phyloP scores from a whole-genome alignment of 2,113 vertebrate genomes.

The Pithys albifrons region DNA sequence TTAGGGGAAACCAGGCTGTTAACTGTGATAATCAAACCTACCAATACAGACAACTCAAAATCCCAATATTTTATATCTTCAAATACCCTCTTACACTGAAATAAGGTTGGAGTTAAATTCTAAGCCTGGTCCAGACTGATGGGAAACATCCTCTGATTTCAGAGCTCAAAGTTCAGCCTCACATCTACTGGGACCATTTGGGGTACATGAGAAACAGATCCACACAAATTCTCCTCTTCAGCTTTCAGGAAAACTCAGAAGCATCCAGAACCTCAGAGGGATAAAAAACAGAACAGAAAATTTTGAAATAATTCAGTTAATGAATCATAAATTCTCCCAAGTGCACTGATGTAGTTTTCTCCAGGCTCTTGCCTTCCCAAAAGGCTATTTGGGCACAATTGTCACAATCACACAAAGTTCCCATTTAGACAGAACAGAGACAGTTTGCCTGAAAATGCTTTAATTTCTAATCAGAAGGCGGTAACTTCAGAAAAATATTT shows the following conservation, averaged over 20 bases:
- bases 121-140: not conserved
- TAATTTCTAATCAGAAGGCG: not conserved
- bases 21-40: not conserved
- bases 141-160: not conserved
- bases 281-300: not conserved
- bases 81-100: not conserved
- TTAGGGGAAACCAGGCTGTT: not conserved
- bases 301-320: not conserved
- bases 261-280: not conserved
- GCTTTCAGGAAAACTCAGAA: not conserved
- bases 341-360: not conserved
- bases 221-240: not conserved
- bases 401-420: not conserved
- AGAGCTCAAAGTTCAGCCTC: not conserved
- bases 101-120: not conserved
- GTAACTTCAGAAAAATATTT: not conserved
- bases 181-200: not conserved
- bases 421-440: not conserved
- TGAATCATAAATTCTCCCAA: not conserved
- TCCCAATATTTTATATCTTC: not conserved
- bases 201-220: not conserved
- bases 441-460: not conserved
- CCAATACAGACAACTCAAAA: not conserved
- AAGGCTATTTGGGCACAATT: not conserved
- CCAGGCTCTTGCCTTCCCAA: not conserved